Evolutionary conservation across 2,113 vertebrate genomes (phyloP), one percentile per base, ranked within the genome.

Genomic region (Procavia capensis): DNA sequence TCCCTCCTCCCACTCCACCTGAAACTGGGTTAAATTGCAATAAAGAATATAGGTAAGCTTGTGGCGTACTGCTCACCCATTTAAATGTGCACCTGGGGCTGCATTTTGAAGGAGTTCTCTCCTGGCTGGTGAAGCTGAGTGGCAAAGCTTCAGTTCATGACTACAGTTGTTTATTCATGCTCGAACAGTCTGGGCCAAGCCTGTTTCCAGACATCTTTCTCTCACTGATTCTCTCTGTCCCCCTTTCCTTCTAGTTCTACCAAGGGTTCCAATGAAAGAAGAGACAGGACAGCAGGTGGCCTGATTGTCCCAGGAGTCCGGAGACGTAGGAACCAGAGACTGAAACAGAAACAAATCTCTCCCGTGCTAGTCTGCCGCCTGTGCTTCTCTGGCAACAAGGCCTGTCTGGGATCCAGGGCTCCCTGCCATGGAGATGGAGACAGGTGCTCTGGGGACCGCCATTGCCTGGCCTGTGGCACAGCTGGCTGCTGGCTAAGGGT

Each of bases 51-150:
- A 90, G 61, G 34, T 50, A n/a, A 47, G 39, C 70, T 68, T 17
- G 91, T 74, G 87, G 78, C 31, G 75, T 34, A 24, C 72, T 34
- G n/a, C 68, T 86, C 63, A 57, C 39, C 78, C 92, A 85, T 72
- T 76, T 92, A 76, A 95, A 63, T 70, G 16, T 8, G 11, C 45
- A 41, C 19, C 20, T 22, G 27, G 74, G 75, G 83, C 34, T 6
- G 0, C 14, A 87, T 93, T 95, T 86, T 54, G 84, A 94, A 95
- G 95, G 63, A 41, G 68, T 88, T 85, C 95, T 97, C 72, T 83
- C 94, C 45, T 43, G 91, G 93, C 82, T 19, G 27, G 78, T 31
- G 14, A 25, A 39, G 72, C 76, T 39, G 59, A 54, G 85, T 90
- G 93, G 89, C 89, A 57, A 25, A 83, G 36, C 36, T 10, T 50